Evolutionary conservation across 2,888 invertebrate genomes (phyloP), one percentile per base, ranked within the genome.

Genomic region (Leptinotarsa rubiginosa): DNA sequence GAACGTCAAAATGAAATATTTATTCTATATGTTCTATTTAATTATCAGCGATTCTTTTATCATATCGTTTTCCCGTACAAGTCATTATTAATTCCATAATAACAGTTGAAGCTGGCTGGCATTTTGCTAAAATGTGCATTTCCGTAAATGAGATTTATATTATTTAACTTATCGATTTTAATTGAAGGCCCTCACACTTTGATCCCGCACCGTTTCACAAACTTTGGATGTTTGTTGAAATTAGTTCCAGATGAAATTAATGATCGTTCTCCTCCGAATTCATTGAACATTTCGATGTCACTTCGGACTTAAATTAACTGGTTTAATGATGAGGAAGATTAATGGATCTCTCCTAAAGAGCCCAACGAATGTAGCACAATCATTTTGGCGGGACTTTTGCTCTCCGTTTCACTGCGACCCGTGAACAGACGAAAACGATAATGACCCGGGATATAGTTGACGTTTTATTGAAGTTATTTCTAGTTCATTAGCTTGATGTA

Each of bases 291-390:
- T 75, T 73, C 64, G 70, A 75, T 78, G 78, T 78, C 78, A 75
- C 78, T 75, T 70, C 73, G 31, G 54, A 69, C 71, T 65, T 64
- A 79, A 81, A 81, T 80, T 77, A 80, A 81, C 81, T 73, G 54
- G 75, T 78, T 75, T 81, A 82, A 81, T 77, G 81, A 78, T 79
- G 75, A 71, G 66, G 70, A 74, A 76, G 78, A 78, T 76, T 78
- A 75, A 78, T 78, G 78, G 73, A 71, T 72, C 70, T 75, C 67
- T 72, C 15, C n/a, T n/a, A 31, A 41, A 25, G 54, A 68, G 54
- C 41, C 54, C 52, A 54, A 52, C 31, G 54, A 25, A 54, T 18
- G 52, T 18, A 31, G 62, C 41, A 62, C 66, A 47, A 25, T 66
- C 25, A 49, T 66, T 52, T 49, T 18, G 66, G 25, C 31, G 52